phyloP scores from a whole-genome alignment of 1,140 invertebrate species.

The Myzus persicae region DNA sequence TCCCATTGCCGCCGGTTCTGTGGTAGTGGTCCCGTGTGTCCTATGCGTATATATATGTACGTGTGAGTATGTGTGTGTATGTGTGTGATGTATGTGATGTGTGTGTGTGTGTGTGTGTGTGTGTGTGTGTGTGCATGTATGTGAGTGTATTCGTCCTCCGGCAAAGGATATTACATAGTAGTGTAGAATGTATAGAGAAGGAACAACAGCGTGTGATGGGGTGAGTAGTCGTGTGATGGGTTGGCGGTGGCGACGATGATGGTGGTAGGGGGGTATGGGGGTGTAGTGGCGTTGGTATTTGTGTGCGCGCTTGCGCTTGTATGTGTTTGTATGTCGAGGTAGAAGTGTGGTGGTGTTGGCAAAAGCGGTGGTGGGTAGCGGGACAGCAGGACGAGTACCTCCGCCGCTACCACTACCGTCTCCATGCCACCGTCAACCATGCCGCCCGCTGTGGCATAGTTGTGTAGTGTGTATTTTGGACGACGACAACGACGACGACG shows the following conservation, averaged over 20 bases:
- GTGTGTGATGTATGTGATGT: background rate
- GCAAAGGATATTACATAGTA: conserved; percentile 50
- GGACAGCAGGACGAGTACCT: conserved; percentile 42
- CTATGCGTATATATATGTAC: background rate
- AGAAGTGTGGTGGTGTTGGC: conserved; percentile 30
- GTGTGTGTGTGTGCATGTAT: background rate
- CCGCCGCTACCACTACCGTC: background rate
- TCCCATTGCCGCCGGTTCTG: conserved; percentile 24
- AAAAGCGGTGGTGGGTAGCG: background rate
- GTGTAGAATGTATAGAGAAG: conserved; percentile 20
- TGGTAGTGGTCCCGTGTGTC: conserved; percentile 45
- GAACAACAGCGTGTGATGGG: background rate
- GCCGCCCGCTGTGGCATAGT: background rate
- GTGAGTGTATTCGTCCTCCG: conserved; percentile 23
- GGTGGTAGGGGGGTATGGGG: background rate
- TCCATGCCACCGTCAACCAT: background rate
- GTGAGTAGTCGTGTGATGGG: conserved; percentile 23
- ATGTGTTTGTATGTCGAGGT: background rate
- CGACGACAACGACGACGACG: conserved; percentile 19
- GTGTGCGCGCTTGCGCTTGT: background rate
- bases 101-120: background rate
- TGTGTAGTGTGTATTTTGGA: conserved; percentile 47
- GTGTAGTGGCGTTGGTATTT: conserved; percentile 2
- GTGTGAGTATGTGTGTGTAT: background rate
- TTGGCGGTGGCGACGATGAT: background rate